These are phyloP conservation scores for Fragum sueziense DNA, from an alignment of 2,888 invertebrate genomes.

Conservation along the genomic window DNA sequence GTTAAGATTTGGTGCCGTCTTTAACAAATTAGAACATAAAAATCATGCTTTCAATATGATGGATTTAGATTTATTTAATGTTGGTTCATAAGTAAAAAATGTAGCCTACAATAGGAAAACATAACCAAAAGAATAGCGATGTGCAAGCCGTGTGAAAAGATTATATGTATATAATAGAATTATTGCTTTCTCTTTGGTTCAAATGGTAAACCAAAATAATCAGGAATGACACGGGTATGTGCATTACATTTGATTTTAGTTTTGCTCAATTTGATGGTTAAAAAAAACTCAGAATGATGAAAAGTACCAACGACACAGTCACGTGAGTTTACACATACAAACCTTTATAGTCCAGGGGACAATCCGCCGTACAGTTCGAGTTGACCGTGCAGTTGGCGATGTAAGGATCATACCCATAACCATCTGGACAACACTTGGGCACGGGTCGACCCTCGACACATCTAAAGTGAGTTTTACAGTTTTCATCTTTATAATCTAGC, in stretches of 20 bases:
- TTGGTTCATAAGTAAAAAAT: too few species aligned
- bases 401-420: conserved; percentile 40
- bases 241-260: too few species aligned
- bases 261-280: too few species aligned
- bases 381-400: conserved; percentile 22
- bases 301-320: too few species aligned
- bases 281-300: too few species aligned
- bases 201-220: not conserved
- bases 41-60: not conserved
- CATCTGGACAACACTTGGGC: conserved; percentile 42
- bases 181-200: not conserved
- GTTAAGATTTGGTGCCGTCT: not conserved
- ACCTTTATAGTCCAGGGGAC: conserved; percentile 34
- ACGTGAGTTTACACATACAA: too few species aligned
- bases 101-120: too few species aligned
- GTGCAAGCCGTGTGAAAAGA: too few species aligned
- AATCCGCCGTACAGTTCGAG: conserved; percentile 26
- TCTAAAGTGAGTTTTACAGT: conserved; percentile 49
- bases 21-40: not conserved
- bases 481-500: conserved; percentile 31
- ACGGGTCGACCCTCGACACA: conserved; percentile 38
- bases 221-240: not conserved
- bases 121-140: too few species aligned
- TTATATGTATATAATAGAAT: too few species aligned
- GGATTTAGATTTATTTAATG: too few species aligned